Evolutionary conservation across 2,888 invertebrate genomes (phyloP).

Genomic region (Caenorhabditis imperialis): DNA sequence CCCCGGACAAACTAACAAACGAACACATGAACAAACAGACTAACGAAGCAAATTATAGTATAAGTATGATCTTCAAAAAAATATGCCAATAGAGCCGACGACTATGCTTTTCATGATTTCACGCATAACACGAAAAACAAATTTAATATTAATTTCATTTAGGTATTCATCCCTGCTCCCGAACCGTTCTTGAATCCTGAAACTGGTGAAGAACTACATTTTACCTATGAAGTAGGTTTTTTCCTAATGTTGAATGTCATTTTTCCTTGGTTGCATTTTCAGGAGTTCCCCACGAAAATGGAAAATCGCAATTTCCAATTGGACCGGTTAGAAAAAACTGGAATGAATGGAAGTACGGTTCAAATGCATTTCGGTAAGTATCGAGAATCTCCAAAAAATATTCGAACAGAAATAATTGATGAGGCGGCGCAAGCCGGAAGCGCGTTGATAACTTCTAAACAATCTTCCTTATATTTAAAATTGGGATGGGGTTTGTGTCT

Average conservation of each 20-base stretch:
- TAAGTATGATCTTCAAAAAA: too few relatives aligned
- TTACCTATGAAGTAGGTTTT: conserved; percentile 55
- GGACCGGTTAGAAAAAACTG: conserved; percentile 63
- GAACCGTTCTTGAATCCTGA: conserved; percentile 82
- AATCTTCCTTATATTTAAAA: too few relatives aligned
- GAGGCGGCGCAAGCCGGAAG: too few relatives aligned
- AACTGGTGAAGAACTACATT: conserved; percentile 59
- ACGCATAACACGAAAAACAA: too few relatives aligned
- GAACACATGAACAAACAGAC: too few relatives aligned
- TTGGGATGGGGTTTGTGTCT: too few relatives aligned
- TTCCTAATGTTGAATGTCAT: not conserved
- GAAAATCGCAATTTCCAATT: conserved; percentile 70
- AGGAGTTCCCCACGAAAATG: conserved; percentile 71
- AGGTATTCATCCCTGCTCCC: conserved; percentile 92
- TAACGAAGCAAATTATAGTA: too few relatives aligned
- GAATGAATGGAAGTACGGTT: conserved; percentile 53
- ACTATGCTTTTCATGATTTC: too few relatives aligned
- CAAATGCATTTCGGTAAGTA: conserved; percentile 59
- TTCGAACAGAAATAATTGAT: not conserved
- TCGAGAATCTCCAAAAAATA: not conserved
- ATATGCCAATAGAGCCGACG: too few relatives aligned
- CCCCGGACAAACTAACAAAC: too few relatives aligned
- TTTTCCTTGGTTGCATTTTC: conserved; percentile 10
- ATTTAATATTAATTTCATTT: conserved; percentile 8
- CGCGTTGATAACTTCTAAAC: too few relatives aligned